A percentile compares a stretch with the other conserved stretches of the same genome.
Conservation (phyloP, 2,113 vertebrate genomes). For the Uropsilus gracilis region DNA sequence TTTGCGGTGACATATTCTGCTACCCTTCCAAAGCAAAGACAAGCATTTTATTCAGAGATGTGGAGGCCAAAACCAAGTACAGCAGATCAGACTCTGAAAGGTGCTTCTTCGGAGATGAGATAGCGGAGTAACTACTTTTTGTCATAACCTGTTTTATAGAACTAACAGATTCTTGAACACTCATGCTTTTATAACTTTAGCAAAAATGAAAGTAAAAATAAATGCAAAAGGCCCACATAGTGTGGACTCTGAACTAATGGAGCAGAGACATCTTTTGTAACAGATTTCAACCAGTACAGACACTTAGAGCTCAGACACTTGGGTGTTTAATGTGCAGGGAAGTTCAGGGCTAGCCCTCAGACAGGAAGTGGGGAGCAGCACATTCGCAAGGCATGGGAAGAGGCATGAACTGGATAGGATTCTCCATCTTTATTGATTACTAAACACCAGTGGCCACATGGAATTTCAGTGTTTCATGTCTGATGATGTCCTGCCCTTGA, state of each 20-base stretch:
- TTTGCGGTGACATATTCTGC: background rate
- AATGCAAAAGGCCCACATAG: background rate
- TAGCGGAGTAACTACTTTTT: background rate
- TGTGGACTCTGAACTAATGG: background rate
- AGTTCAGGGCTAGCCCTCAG: background rate
- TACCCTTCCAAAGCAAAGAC: background rate
- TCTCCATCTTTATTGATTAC: background rate
- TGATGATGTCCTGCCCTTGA: background rate
- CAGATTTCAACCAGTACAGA: background rate
- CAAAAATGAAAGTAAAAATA: background rate
- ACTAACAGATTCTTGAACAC: background rate
- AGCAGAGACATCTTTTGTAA: background rate
- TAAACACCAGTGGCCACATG: background rate
- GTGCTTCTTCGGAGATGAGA: background rate
- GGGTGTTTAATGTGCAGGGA: background rate
- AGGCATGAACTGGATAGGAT: rapidly evolving
- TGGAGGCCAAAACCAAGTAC: background rate
- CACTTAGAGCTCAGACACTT: background rate
- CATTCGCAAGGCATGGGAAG: background rate
- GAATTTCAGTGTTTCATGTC: background rate
- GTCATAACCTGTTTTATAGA: background rate
- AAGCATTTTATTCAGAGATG: background rate
- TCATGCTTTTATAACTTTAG: background rate
- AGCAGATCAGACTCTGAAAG: background rate
- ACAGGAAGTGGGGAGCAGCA: background rate